Evolutionary conservation across 2,888 invertebrate species (phyloP).

Genomic region (Torymus texanus): DNA sequence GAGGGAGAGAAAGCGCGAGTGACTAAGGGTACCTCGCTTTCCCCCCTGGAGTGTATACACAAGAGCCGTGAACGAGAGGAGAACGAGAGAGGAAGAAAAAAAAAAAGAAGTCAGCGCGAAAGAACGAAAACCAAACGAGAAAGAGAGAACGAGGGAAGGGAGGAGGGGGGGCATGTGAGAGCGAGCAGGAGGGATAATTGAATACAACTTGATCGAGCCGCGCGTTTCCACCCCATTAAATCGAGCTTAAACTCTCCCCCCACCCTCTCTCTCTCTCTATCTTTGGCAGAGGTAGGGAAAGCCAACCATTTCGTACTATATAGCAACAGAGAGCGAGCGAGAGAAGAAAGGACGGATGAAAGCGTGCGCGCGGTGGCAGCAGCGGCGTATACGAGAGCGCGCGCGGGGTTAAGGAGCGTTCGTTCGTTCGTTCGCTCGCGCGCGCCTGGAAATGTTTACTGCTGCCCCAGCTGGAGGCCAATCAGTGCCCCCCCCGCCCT

Average conservation of each 20-base stretch:
- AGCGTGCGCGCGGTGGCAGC: slow-evolving; percentile 37
- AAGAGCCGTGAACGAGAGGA: slow-evolving; percentile 22
- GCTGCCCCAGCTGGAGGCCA: slow-evolving; percentile 72
- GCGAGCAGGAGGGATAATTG: slow-evolving; percentile 72
- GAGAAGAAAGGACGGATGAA: slow-evolving; percentile 41
- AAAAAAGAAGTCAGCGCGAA: slow-evolving; percentile 6
- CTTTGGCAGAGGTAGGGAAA: slow-evolving; percentile 34
- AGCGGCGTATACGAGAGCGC: slow-evolving; percentile 43
- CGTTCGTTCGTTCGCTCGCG: slow-evolving; percentile 49
- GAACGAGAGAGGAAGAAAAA: slow-evolving; percentile 9
- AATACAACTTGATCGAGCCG: slow-evolving; percentile 75
- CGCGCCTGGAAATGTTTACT: slow-evolving; percentile 70
- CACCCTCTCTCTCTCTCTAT: slow-evolving; percentile 48
- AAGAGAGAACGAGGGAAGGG: slow-evolving; percentile 36
- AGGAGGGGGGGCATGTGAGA: slow-evolving; percentile 51
- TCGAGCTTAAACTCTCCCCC: slow-evolving; percentile 71
- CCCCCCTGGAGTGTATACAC: slow-evolving; percentile 7
- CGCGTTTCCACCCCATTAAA: slow-evolving; percentile 75
- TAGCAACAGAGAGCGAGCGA: not conserved
- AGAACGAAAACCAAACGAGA: slow-evolving; percentile 15
- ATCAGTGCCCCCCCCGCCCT: slow-evolving; percentile 65
- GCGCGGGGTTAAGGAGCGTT: slow-evolving; percentile 38
- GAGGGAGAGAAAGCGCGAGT: too few species aligned
- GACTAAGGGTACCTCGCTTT: not conserved
- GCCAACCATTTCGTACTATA: slow-evolving; percentile 12